These are phyloP conservation scores for Lathamus discolor DNA, from an alignment of 2,113 vertebrate species.

Conservation along the genomic window DNA sequence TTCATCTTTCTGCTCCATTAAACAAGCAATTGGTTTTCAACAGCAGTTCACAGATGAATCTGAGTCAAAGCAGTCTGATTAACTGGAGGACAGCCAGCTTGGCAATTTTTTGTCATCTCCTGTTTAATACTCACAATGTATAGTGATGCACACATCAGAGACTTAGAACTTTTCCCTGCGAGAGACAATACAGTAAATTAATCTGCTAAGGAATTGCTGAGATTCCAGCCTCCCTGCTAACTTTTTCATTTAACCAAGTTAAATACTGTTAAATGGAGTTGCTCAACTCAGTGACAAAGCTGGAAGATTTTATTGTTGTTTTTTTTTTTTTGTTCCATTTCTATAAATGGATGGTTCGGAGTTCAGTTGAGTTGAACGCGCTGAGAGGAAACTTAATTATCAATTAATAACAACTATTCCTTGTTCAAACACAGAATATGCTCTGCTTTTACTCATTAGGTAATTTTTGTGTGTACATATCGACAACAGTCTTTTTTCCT, in stretches of 20 bases:
- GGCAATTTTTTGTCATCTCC: slow-evolving; percentile 10
- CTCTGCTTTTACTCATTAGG: background rate
- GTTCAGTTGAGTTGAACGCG: background rate
- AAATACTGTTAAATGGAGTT: background rate
- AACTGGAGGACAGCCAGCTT: slow-evolving; percentile 46
- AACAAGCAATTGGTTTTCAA: slow-evolving; percentile 59
- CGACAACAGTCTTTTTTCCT: background rate
- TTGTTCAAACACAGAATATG: background rate
- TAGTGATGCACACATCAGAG: background rate
- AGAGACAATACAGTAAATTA: background rate
- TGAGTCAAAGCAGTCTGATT: slow-evolving; percentile 31
- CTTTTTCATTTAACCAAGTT: background rate
- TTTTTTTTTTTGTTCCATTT: background rate
- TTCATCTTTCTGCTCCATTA: slow-evolving; percentile 58
- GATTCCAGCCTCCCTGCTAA: background rate
- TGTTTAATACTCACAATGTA: background rate
- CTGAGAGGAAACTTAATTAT: background rate
- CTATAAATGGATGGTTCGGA: background rate
- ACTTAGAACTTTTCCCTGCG: background rate
- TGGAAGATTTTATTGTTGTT: background rate
- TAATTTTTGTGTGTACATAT: background rate
- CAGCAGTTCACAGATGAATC: background rate
- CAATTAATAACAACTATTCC: background rate
- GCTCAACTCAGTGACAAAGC: background rate
- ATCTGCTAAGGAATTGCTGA: background rate